phyloP scores from a whole-genome alignment of 2,113 vertebrate species.

The Setophaga coronata region DNA sequence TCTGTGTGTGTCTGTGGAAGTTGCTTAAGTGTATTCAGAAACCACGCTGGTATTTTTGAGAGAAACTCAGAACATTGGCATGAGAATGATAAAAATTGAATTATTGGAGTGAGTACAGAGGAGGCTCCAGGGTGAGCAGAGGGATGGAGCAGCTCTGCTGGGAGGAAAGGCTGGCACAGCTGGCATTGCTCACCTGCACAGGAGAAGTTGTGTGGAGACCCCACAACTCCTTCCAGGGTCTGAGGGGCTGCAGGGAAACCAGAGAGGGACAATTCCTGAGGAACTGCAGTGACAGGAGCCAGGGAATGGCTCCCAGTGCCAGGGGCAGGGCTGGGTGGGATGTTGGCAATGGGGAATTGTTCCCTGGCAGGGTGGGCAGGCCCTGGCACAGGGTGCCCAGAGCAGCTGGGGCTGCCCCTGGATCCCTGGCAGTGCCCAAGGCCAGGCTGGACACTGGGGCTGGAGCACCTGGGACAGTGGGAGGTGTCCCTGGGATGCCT shows the following conservation, averaged over 20 bases:
- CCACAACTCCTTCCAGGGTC: neutral
- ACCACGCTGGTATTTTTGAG: neutral
- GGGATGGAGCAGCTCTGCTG: neutral
- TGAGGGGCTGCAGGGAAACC: neutral
- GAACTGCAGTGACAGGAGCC: neutral
- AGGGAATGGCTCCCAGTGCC: neutral
- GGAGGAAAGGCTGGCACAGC: neutral
- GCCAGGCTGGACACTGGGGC: neutral
- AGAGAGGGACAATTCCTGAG: neutral
- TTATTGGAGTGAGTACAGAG: fast-evolving
- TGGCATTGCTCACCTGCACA: neutral
- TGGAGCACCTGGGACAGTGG: neutral
- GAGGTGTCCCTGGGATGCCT: neutral
- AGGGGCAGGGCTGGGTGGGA: neutral
- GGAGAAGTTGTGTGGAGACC: neutral
- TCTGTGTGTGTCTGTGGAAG: neutral
- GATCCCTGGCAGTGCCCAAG: neutral
- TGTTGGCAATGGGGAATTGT: neutral
- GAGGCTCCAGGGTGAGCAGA: neutral
- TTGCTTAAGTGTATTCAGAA: neutral
- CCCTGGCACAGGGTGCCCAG: neutral
- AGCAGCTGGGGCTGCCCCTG: neutral
- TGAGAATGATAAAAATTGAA: neutral
- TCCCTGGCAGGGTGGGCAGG: neutral
- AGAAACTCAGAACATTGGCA: neutral